phyloP scores from a whole-genome alignment of 1,140 invertebrate genomes.

The Luehdorfia chinensis region DNA sequence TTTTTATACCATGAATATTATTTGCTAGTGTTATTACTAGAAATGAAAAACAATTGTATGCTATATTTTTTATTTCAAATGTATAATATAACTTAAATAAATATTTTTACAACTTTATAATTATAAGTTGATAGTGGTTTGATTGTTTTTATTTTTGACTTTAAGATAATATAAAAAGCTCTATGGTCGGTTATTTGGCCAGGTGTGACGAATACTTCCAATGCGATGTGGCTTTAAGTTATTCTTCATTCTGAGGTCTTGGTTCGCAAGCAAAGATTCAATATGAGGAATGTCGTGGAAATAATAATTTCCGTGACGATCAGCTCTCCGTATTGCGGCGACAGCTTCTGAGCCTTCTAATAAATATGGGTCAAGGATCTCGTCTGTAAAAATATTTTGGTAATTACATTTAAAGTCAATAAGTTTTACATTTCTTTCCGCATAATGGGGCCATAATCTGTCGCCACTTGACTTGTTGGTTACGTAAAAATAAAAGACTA shows the following conservation, averaged over 20 bases:
- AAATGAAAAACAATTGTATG: no score
- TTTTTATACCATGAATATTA: no score
- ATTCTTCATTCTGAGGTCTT: conserved; percentile 78
- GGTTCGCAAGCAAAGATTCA: conserved; percentile 78
- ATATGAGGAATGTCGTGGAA: conserved; percentile 81
- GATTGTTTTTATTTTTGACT: no score
- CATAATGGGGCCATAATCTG: no score
- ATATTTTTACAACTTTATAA: no score
- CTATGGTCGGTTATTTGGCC: conserved; percentile 77
- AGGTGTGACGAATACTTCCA: conserved; percentile 78
- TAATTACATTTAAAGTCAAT: conserved; percentile 1
- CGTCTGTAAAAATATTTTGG: conserved; percentile 41
- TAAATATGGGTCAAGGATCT: conserved; percentile 70
- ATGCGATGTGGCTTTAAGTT: conserved; percentile 77
- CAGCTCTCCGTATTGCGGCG: conserved; percentile 72
- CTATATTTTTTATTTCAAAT: no score
- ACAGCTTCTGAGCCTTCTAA: conserved; percentile 75
- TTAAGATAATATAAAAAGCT: no score
- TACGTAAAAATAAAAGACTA: no score
- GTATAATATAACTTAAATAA: no score
- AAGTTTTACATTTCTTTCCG: neutral
- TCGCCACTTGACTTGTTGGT: no score
- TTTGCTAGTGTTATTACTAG: no score
- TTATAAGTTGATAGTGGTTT: no score
- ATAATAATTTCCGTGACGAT: conserved; percentile 77